phyloP scores from a whole-genome alignment of 2,797 vertebrate species.

The Telmatherina bonti region DNA sequence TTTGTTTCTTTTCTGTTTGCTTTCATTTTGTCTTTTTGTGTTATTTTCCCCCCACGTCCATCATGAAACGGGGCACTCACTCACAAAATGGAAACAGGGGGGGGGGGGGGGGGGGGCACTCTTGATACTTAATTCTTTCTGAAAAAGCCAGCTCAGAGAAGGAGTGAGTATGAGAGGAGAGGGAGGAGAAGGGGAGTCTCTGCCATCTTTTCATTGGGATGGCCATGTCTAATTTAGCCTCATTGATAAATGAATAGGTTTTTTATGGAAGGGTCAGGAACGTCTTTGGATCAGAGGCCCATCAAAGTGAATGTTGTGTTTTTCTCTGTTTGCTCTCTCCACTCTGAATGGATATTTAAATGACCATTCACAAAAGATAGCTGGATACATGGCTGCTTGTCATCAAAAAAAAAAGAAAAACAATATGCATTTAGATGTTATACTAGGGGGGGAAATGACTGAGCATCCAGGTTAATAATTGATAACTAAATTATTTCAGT shows the following conservation, averaged over 20 bases:
- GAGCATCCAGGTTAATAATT: not conserved
- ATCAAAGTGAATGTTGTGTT: slow-evolving; percentile 74
- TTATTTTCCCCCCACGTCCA: slow-evolving; percentile 42
- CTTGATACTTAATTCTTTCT: slow-evolving; percentile 68
- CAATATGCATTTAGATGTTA: slow-evolving; percentile 3
- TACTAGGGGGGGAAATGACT: not conserved
- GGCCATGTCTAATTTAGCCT: slow-evolving; percentile 83
- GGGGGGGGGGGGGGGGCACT: slow-evolving; percentile 36
- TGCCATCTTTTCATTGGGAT: slow-evolving; percentile 72
- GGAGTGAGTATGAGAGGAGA: slow-evolving; percentile 40
- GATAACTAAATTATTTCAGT: too few relatives aligned
- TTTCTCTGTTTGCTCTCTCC: slow-evolving; percentile 60
- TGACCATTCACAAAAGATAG: slow-evolving; percentile 56
- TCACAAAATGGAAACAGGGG: slow-evolving; percentile 56
- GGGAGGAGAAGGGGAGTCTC: slow-evolving; percentile 54
- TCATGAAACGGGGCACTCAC: slow-evolving; percentile 71
- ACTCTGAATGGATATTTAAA: slow-evolving; percentile 65
- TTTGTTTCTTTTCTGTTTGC: slow-evolving; percentile 66
- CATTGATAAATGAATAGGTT: slow-evolving; percentile 78
- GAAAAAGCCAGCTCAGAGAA: slow-evolving; percentile 62
- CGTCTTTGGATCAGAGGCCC: slow-evolving; percentile 73
- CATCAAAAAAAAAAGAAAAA: slow-evolving; percentile 11
- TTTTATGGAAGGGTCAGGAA: slow-evolving; percentile 75
- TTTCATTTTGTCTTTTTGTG: slow-evolving; percentile 64
- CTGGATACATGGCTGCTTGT: slow-evolving; percentile 23